Conservation (phyloP, 2,888 invertebrate species). For the Ormyrus pomaceus region DNA sequence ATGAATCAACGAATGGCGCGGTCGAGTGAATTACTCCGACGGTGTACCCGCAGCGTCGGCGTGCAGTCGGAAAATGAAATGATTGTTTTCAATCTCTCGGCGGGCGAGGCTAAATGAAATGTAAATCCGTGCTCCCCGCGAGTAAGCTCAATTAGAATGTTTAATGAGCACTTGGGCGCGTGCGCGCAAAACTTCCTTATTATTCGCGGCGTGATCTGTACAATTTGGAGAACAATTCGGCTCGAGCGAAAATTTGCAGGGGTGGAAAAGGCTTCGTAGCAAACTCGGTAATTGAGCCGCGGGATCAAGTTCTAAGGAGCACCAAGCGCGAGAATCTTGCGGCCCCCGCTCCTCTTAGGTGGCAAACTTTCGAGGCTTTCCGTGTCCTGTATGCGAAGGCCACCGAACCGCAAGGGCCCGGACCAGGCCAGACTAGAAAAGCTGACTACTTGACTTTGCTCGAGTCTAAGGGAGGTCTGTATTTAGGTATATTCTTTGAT, state of each 20-base stretch:
- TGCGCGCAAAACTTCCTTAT: conserved; percentile 50
- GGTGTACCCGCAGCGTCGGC: neutral
- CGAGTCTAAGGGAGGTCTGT: neutral
- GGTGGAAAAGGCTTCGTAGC: conserved; percentile 34
- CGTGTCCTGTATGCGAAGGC: conserved; percentile 63
- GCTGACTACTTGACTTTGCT: conserved; percentile 8
- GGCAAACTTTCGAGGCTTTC: conserved; percentile 61
- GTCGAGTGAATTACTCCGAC: conserved; percentile 22
- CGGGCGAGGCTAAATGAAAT: conserved; percentile 39
- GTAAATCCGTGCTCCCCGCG: conserved; percentile 44
- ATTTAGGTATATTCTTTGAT: neutral
- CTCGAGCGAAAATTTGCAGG: conserved; percentile 35
- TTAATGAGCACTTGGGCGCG: conserved; percentile 44
- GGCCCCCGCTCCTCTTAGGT: conserved; percentile 37
- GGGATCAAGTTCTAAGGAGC: conserved; percentile 61
- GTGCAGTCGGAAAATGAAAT: conserved; percentile 19
- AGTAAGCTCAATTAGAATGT: conserved; percentile 55
- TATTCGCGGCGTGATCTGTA: conserved; percentile 52
- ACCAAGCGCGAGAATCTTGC: conserved; percentile 2
- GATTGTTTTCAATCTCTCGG: conserved; percentile 50
- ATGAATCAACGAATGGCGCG: conserved; percentile 44
- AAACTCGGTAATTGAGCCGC: conserved; percentile 65
- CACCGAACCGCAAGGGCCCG: conserved; percentile 51
- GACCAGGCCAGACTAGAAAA: conserved; percentile 31
- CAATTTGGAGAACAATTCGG: conserved; percentile 50